Evolutionary conservation across 2,888 invertebrate species (phyloP).

Genomic region (Calliopum simillimum): DNA sequence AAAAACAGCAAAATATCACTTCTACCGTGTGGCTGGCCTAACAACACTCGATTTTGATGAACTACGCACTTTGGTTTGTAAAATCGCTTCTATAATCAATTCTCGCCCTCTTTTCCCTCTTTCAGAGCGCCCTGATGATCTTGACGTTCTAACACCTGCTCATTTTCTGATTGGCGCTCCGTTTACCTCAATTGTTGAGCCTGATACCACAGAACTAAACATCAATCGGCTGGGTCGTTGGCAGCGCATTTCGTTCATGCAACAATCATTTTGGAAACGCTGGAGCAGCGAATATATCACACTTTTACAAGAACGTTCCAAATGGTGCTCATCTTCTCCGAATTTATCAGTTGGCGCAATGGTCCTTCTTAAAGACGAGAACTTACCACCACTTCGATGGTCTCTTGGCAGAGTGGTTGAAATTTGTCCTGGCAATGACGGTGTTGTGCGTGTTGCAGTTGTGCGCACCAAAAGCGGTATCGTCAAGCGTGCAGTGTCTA

Average conservation of each 20-base stretch:
- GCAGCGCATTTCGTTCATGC: no score
- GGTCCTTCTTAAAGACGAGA: conserved; percentile 41
- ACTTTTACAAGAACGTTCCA: no score
- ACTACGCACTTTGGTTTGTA: conserved; percentile 36
- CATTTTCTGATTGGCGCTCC: no score
- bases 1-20: conserved; percentile 33
- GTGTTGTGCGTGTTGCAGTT: no score
- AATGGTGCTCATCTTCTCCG: no score
- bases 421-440: not conserved
- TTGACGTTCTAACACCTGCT: conserved; percentile 12
- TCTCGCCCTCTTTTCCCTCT: not conserved
- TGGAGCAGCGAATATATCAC: no score
- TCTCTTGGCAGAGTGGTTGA: conserved; percentile 35
- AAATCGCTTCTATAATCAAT: conserved; percentile 32
- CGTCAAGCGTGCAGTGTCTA: no score
- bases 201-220: no score
- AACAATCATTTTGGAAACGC: no score
- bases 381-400: conserved; percentile 37
- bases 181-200: no score
- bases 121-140: not conserved
- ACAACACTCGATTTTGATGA: conserved; percentile 39
- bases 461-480: no score
- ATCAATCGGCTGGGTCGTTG: no score
- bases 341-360: conserved; percentile 9
- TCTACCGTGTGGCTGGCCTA: conserved; percentile 23